Evolutionary conservation across 2,888 invertebrate species (phyloP).

Genomic region (Brachynemurus nebulosus): DNA sequence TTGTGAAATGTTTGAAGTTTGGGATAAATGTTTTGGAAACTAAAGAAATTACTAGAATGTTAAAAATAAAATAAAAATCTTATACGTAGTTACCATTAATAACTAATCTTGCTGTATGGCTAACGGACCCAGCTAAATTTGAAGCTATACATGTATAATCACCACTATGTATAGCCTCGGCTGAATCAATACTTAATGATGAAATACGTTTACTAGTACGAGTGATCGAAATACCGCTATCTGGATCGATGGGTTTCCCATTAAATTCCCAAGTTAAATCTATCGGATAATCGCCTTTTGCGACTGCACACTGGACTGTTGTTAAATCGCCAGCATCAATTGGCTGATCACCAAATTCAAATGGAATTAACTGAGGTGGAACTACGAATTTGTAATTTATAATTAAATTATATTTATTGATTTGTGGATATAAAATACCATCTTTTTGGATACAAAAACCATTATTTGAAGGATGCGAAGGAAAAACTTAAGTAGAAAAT

Average conservation of each 20-base stretch:
- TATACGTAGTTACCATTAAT: conserved; percentile 12
- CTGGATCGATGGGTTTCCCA: conserved; percentile 24
- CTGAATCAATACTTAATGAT: conserved; percentile 46
- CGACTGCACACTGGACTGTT: conserved; percentile 50
- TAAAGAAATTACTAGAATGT: neutral
- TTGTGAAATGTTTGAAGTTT: neutral
- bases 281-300: conserved; percentile 57
- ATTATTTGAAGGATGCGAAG: neutral
- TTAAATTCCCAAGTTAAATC: conserved; percentile 47
- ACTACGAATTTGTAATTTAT: conserved; percentile 41
- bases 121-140: conserved; percentile 35
- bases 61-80: neutral
- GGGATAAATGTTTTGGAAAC: no score
- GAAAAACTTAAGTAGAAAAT: conserved; percentile 4
- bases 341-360: conserved; percentile 43
- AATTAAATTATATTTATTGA: no score
- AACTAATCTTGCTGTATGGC: conserved; percentile 19
- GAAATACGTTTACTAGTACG: conserved; percentile 36
- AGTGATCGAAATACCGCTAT: conserved; percentile 27
- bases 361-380: conserved; percentile 52
- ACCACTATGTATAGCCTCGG: conserved; percentile 45
- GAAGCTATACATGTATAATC: conserved; percentile 48
- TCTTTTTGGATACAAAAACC: no score
- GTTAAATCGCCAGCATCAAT: conserved; percentile 56
- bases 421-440: no score